These are phyloP conservation scores for Oryzias woworae DNA, from an alignment of 2,113 vertebrate species.

Conservation along the genomic window DNA sequence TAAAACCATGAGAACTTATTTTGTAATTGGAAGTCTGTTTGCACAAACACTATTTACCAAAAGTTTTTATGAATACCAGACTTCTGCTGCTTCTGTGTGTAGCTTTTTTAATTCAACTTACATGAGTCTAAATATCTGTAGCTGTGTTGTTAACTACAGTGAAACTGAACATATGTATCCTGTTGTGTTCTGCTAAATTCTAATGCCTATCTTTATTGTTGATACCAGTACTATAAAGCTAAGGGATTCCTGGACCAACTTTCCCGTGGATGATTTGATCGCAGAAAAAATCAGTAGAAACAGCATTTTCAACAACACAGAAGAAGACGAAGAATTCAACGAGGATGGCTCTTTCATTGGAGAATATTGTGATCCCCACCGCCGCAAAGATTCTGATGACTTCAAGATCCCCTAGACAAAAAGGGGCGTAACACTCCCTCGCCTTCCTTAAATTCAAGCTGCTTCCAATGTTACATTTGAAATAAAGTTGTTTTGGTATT, in stretches of 20 bases:
- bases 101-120: background rate
- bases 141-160: conserved; percentile 21
- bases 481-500: too few species aligned
- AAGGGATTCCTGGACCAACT: conserved; percentile 55
- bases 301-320: conserved; percentile 64
- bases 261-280: conserved; percentile 29
- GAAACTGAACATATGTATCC: conserved; percentile 27
- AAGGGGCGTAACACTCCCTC: too few species aligned
- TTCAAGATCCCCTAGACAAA: conserved; percentile 1
- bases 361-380: conserved; percentile 62
- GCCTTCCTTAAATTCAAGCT: too few species aligned
- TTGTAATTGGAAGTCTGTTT: conserved; percentile 11
- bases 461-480: too few species aligned
- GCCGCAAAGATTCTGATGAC: conserved; percentile 49
- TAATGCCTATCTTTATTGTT: conserved; percentile 39
- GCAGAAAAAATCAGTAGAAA: conserved; percentile 66
- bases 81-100: conserved; percentile 15
- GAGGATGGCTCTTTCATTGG: conserved; percentile 81
- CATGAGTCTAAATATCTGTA: background rate
- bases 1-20: conserved; percentile 41
- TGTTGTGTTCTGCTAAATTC: conserved; percentile 37
- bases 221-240: conserved; percentile 74
- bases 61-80: too few species aligned
- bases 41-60: too few species aligned
- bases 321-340: conserved; percentile 65